phyloP scores from a whole-genome alignment of 2,888 invertebrate genomes.

The Amorpha juglandis region DNA sequence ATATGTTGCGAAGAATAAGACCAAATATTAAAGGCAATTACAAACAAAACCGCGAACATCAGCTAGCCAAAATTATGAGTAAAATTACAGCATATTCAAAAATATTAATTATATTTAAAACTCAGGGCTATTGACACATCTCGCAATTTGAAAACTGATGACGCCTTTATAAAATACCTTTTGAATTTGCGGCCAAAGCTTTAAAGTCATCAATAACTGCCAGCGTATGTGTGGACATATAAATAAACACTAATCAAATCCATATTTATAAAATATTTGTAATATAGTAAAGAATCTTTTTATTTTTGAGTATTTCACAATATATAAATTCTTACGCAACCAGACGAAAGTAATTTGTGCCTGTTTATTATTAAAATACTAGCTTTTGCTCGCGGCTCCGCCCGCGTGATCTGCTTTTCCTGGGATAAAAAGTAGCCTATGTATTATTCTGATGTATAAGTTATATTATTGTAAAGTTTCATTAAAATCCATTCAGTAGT shows the following conservation, averaged over 20 bases:
- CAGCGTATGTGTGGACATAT: slow-evolving; percentile 7
- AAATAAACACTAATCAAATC: slow-evolving; percentile 22
- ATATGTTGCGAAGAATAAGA: no score
- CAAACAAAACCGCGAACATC: background rate
- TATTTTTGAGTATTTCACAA: slow-evolving; percentile 6
- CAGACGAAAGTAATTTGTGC: no score
- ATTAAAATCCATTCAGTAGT: no score
- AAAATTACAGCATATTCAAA: background rate
- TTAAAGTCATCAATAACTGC: slow-evolving; percentile 19
- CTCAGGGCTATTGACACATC: slow-evolving; percentile 1
- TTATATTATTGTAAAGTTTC: no score
- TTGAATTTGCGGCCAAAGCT: slow-evolving; percentile 1
- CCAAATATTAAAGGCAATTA: background rate
- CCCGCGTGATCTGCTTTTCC: no score
- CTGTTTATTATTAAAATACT: no score
- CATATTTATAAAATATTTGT: slow-evolving; percentile 20
- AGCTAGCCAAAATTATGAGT: background rate
- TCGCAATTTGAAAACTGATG: slow-evolving; percentile 1
- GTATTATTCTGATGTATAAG: no score
- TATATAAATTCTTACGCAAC: background rate
- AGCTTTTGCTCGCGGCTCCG: no score
- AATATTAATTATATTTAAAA: background rate
- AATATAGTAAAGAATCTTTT: slow-evolving; percentile 5
- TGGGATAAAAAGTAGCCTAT: no score
- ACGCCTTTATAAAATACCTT: slow-evolving; percentile 21